A percentile compares a stretch with the other conserved stretches of the same genome.
phyloP scores from a whole-genome alignment of 2,888 invertebrate species.

The Cheilosia variabilis region DNA sequence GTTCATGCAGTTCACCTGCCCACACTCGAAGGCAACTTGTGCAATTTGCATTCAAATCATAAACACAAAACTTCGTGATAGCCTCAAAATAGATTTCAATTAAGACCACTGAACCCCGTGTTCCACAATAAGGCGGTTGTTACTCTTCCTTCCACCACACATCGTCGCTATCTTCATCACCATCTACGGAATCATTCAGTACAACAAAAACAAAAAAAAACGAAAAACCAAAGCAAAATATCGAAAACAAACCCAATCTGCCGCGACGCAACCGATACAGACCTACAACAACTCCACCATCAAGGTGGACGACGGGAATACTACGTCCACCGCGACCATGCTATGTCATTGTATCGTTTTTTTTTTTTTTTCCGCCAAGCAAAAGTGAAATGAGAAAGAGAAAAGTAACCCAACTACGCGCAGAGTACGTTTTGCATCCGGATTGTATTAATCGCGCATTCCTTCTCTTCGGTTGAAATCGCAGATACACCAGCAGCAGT shows the following conservation, averaged over 20 bases:
- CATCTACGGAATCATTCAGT: conserved; percentile 40
- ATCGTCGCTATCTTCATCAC: background rate
- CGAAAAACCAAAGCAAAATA: conserved; percentile 14
- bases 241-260: conserved; percentile 65
- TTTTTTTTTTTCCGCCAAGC: conserved; percentile 17
- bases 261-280: conserved; percentile 28
- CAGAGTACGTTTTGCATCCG: conserved; percentile 52
- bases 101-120: conserved; percentile 71
- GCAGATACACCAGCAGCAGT: conserved; percentile 12
- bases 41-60: conserved; percentile 68
- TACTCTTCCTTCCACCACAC: conserved; percentile 1
- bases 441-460: conserved; percentile 65
- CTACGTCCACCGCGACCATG: background rate
- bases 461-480: conserved; percentile 34
- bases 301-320: background rate
- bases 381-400: conserved; percentile 72
- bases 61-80: conserved; percentile 66
- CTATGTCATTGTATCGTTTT: background rate
- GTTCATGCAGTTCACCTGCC: conserved; percentile 45
- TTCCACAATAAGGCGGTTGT: conserved; percentile 18
- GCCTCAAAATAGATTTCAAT: conserved; percentile 72
- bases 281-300: background rate
- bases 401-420: conserved; percentile 57
- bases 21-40: conserved; percentile 34
- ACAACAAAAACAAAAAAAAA: background rate